Evolutionary conservation across 2,113 vertebrate species (phyloP), one percentile per base, ranked within the genome.

Genomic region (Poecilia latipinna): DNA sequence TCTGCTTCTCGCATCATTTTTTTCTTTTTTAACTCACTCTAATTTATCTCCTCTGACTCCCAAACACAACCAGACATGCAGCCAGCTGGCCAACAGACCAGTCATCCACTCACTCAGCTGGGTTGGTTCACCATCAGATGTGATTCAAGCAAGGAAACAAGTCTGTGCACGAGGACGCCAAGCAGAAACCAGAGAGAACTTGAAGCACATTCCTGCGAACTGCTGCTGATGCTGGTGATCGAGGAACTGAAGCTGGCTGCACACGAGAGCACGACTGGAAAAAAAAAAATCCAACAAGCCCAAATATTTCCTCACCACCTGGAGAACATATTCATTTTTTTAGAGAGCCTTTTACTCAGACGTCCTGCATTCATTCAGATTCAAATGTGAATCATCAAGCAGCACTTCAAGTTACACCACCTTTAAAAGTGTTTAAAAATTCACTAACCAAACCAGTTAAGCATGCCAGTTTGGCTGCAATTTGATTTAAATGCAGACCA

Each of bases 251-350:
- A 77, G 68, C 70, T 81, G 29, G 12, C 26, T 33, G 79, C 83
- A 81, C 33, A 2, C 67, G 80, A 77, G 79, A 28, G 51, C 71
- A 76, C 88, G 79, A 0, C 3, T 12, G 39, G 72, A 60, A 90
- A 86, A 79, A 77, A 76, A 73, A 82, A 83, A 82, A 78, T 29
- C 75, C 82, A 86, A 66, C 70, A 32, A 33, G 63, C 82, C 35
- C 39, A 4, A 42, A 75, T 72, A 67, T 77, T 72, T 83, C 68
- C 57, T 48, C 68, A 1, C 60, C 80, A 76, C 68, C 84, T 79
- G 77, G 84, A 79, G 70, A 86, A 77, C 80, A 79, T 11, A 37
- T 37, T 8, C 70, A 68, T 22, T 19, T 48, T 19, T 15, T 19
- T 48, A 48, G 44, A 5, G 17, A 48, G 39, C 12, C 39, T 39